Percentiles rank a stretch among this genome's conserved stretches.
Evolutionary conservation across 2,113 vertebrate species (phyloP).

Genomic region (Lophotis ruficrista): DNA sequence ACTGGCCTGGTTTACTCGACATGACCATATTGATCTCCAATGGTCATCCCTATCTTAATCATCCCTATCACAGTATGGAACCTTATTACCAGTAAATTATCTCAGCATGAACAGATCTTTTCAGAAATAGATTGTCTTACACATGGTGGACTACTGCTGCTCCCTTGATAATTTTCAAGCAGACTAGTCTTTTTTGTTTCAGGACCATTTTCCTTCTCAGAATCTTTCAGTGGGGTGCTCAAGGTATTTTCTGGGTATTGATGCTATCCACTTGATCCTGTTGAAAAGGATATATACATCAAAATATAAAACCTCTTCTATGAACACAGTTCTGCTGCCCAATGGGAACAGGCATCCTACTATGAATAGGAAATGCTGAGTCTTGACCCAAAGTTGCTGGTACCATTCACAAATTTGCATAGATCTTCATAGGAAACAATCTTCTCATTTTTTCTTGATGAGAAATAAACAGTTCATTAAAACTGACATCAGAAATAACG

Average conservation of each 20-base stretch:
- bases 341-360: background rate
- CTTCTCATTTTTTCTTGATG: background rate
- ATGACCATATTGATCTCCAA: background rate
- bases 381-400: background rate
- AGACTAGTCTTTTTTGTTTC: background rate
- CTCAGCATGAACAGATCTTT: background rate
- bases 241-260: background rate
- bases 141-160: background rate
- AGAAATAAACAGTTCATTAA: background rate
- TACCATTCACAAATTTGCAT: background rate
- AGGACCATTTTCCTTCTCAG: background rate
- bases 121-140: background rate
- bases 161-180: background rate
- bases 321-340: background rate
- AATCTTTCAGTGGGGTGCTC: background rate
- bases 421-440: background rate
- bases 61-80: accelerated
- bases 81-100: background rate
- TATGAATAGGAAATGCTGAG: background rate
- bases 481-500: background rate
- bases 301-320: background rate
- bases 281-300: background rate
- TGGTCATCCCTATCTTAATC: background rate
- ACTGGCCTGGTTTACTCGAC: background rate
- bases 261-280: background rate